These are phyloP conservation scores for Teleogryllus occipitalis DNA, from an alignment of 1,140 invertebrate genomes.

Conservation along the genomic window DNA sequence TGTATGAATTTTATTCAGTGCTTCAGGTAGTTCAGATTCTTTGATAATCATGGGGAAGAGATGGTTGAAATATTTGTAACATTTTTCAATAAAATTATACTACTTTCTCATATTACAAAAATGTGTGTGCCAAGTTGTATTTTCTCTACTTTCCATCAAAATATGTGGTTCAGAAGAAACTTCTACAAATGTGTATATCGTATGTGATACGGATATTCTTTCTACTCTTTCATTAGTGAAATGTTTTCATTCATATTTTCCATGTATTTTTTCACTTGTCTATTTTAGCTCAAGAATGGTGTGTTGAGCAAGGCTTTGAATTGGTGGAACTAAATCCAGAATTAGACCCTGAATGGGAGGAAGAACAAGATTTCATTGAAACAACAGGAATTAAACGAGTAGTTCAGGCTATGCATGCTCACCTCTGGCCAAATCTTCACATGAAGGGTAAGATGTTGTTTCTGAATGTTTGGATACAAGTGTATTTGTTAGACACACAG, in stretches of 20 bases:
- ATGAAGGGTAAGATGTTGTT: slow-evolving; percentile 48
- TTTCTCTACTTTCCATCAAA: too few relatives aligned
- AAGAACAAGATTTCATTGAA: slow-evolving; percentile 53
- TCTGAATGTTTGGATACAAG: not conserved
- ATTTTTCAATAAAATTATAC: too few relatives aligned
- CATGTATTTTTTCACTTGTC: not conserved
- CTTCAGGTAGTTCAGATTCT: too few relatives aligned
- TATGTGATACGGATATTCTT: too few relatives aligned
- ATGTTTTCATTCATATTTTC: not conserved
- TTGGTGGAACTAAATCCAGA: slow-evolving; percentile 58
- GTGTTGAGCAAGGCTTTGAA: slow-evolving; percentile 57
- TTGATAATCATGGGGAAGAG: too few relatives aligned
- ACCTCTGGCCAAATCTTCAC: slow-evolving; percentile 65
- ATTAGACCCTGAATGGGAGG: slow-evolving; percentile 40
- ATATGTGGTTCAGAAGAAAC: too few relatives aligned
- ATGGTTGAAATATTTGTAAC: too few relatives aligned
- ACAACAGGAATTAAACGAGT: slow-evolving; percentile 61
- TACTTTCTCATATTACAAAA: too few relatives aligned
- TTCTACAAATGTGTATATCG: too few relatives aligned
- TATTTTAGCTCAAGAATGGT: slow-evolving; percentile 50
- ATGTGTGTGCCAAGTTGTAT: too few relatives aligned
- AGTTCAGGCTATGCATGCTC: slow-evolving; percentile 65
- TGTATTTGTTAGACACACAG: too few relatives aligned
- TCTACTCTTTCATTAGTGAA: not conserved
- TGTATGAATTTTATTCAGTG: too few relatives aligned